Conservation (phyloP, 2,113 vertebrate species). For the Marmota monax region DNA sequence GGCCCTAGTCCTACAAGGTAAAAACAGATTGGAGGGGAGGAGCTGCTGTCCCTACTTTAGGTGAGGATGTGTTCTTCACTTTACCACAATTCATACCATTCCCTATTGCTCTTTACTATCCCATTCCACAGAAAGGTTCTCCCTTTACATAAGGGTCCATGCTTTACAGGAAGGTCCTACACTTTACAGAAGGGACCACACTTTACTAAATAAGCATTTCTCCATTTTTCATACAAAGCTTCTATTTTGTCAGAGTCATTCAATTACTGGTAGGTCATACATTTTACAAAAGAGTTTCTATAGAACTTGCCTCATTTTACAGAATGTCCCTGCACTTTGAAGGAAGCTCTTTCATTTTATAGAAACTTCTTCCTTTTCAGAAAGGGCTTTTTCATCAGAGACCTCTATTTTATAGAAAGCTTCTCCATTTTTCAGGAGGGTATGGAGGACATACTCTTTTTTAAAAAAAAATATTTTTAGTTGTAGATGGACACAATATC, state of each 20-base stretch:
- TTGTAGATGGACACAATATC: too few species aligned
- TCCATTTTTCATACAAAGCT: slow-evolving; percentile 26
- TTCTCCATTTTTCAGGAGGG: slow-evolving; percentile 8
- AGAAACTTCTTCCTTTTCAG: slow-evolving; percentile 43
- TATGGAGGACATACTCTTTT: neutral
- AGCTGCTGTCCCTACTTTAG: neutral
- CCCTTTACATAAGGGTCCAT: slow-evolving; percentile 4
- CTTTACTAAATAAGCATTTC: neutral
- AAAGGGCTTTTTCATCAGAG: slow-evolving; percentile 33
- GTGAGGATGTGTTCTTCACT: neutral
- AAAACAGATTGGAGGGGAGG: neutral
- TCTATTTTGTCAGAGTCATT: slow-evolving; percentile 2
- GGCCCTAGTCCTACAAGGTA: neutral
- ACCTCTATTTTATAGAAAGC: slow-evolving; percentile 19
- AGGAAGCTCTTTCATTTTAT: slow-evolving; percentile 19
- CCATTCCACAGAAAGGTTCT: slow-evolving; percentile 22
- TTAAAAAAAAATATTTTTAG: too few species aligned
- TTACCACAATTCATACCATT: neutral
- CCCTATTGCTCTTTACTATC: neutral
- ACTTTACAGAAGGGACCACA: slow-evolving; percentile 14
- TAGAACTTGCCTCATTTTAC: neutral
- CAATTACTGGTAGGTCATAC: slow-evolving; percentile 16
- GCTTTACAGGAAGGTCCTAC: slow-evolving; percentile 4
- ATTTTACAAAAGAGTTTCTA: slow-evolving; percentile 55
- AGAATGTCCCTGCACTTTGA: slow-evolving; percentile 29